Conservation (phyloP, 2,113 vertebrate genomes). For the Elaphurus davidianus region DNA sequence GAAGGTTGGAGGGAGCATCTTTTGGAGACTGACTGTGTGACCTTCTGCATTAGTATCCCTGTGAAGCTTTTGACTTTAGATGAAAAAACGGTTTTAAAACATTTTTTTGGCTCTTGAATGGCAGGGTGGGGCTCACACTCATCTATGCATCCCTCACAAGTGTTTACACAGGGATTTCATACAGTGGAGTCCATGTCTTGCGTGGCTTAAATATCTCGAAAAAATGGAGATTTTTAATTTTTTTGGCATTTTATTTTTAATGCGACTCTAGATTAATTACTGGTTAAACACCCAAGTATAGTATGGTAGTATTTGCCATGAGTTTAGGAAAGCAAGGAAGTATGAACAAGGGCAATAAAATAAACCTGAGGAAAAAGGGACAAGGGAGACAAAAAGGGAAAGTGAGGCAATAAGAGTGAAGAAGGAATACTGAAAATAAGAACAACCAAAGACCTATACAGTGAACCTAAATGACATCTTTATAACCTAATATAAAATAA, state of each 20-base stretch:
- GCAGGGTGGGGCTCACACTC: neutral
- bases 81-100: neutral
- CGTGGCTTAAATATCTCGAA: neutral
- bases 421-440: neutral
- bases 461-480: neutral
- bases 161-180: neutral
- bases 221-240: neutral
- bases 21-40: neutral
- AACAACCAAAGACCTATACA: neutral
- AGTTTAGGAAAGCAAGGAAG: neutral
- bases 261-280: neutral
- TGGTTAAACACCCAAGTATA: neutral
- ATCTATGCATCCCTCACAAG: fast-evolving
- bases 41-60: neutral
- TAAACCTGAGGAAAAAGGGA: slow-evolving; percentile 1
- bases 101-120: neutral
- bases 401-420: neutral
- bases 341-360: neutral
- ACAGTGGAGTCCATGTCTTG: neutral
- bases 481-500: neutral
- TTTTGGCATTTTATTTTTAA: neutral
- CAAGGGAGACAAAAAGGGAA: neutral
- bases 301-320: neutral
- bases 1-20: neutral
- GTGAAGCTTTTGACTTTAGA: neutral